Conservation (phyloP, 2,113 vertebrate genomes). For the Lontra canadensis region DNA sequence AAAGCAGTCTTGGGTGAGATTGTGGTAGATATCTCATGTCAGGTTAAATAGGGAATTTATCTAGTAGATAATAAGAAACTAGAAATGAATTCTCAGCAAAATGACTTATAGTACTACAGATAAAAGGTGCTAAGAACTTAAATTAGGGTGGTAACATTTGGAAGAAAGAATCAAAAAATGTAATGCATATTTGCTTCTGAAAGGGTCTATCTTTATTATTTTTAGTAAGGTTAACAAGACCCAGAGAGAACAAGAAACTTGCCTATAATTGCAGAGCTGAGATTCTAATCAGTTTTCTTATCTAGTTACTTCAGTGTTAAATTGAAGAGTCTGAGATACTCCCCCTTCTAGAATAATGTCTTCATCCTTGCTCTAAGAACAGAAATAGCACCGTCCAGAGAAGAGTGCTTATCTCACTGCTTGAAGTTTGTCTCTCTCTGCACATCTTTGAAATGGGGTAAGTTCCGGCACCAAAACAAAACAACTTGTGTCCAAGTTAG, state of each 20-base stretch:
- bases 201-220: not conserved
- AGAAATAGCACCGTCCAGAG: not conserved
- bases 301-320: not conserved
- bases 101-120: not conserved
- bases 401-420: not conserved
- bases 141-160: not conserved
- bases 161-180: not conserved
- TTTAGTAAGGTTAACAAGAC: not conserved
- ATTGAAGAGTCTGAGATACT: not conserved
- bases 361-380: not conserved
- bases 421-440: not conserved
- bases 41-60: not conserved
- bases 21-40: not conserved
- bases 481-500: not conserved
- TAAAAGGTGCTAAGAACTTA: not conserved
- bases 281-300: not conserved
- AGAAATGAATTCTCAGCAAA: not conserved
- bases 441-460: not conserved
- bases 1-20: not conserved
- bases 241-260: not conserved
- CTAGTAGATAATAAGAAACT: not conserved
- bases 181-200: not conserved
- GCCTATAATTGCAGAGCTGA: not conserved
- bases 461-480: not conserved
- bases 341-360: not conserved